A percentile compares a stretch with the other conserved stretches of the same genome.
These are phyloP conservation scores for Sinosuthora webbiana DNA, from an alignment of 2,113 vertebrate species.

Conservation along the genomic window DNA sequence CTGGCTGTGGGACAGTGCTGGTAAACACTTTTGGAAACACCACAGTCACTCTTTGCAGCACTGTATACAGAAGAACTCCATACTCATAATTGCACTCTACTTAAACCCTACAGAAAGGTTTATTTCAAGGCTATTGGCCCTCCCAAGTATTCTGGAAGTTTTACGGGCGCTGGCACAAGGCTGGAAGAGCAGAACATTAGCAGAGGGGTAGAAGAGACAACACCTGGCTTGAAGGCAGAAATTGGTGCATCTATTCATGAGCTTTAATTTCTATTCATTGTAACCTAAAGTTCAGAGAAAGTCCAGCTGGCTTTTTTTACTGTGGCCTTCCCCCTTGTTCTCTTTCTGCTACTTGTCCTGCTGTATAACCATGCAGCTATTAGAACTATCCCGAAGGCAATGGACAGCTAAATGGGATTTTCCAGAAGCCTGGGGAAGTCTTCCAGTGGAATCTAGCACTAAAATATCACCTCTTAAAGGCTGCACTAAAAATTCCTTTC, in stretches of 20 bases:
- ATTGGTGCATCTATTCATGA: not conserved
- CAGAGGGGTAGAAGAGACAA: not conserved
- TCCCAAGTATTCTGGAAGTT: not conserved
- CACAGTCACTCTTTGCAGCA: not conserved
- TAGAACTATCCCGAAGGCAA: not conserved
- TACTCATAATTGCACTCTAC: not conserved
- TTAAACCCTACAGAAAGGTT: not conserved
- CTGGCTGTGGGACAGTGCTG: not conserved
- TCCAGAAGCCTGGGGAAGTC: conserved; percentile 28
- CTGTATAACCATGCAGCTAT: not conserved
- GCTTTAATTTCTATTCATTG: not conserved
- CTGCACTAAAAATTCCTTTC: conserved; percentile 25
- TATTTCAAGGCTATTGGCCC: not conserved
- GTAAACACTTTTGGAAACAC: not conserved
- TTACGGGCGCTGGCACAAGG: not conserved
- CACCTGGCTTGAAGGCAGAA: not conserved
- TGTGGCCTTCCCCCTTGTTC: not conserved
- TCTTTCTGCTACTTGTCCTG: not conserved
- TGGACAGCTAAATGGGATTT: conserved; percentile 8
- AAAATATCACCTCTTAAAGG: conserved; percentile 26
- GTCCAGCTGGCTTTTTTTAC: not conserved
- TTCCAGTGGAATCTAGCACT: not conserved
- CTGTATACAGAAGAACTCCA: not conserved
- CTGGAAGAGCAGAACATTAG: not conserved
- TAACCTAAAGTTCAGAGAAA: not conserved